Evolutionary conservation across 2,888 invertebrate species (phyloP).

Genomic region (Linnaemya tessellans): DNA sequence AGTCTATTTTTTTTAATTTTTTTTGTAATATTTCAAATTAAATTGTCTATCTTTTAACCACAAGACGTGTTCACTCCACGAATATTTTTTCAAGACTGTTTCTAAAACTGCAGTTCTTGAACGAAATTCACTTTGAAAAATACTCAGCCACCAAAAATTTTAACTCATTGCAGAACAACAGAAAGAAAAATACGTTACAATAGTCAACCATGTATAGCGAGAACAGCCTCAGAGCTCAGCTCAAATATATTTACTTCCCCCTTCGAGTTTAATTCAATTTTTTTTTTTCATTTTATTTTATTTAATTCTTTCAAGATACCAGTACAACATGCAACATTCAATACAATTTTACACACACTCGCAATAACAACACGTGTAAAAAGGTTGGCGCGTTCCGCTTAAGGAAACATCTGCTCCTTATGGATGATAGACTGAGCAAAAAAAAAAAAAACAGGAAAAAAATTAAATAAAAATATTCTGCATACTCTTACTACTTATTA

Average conservation of each 20-base stretch:
- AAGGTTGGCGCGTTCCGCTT: slow-evolving; percentile 78
- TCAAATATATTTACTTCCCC: slow-evolving; percentile 67
- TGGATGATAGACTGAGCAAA: slow-evolving; percentile 40
- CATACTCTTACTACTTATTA: slow-evolving; percentile 40
- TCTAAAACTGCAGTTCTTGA: slow-evolving; percentile 41
- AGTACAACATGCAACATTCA: slow-evolving; percentile 63
- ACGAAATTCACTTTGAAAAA: slow-evolving; percentile 51
- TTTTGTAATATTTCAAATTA: background rate
- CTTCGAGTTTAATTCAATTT: slow-evolving; percentile 40
- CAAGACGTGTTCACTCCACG: slow-evolving; percentile 55
- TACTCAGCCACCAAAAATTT: slow-evolving; percentile 49
- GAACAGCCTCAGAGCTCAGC: slow-evolving; percentile 65
- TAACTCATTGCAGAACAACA: slow-evolving; percentile 42
- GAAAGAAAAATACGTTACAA: slow-evolving; percentile 62
- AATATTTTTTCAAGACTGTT: slow-evolving; percentile 61
- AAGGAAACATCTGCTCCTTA: slow-evolving; percentile 81
- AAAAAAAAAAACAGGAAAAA: slow-evolving; percentile 37
- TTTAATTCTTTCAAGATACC: slow-evolving; percentile 61
- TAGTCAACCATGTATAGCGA: slow-evolving; percentile 66
- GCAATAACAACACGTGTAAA: slow-evolving; percentile 59
- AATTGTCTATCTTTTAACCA: background rate
- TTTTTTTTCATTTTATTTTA: background rate
- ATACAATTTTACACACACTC: slow-evolving; percentile 28
- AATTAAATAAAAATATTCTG: slow-evolving; percentile 46
- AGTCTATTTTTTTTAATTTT: slow-evolving; percentile 6